Evolutionary conservation across 2,113 vertebrate species (phyloP).

Genomic region (Mus spicilegus): DNA sequence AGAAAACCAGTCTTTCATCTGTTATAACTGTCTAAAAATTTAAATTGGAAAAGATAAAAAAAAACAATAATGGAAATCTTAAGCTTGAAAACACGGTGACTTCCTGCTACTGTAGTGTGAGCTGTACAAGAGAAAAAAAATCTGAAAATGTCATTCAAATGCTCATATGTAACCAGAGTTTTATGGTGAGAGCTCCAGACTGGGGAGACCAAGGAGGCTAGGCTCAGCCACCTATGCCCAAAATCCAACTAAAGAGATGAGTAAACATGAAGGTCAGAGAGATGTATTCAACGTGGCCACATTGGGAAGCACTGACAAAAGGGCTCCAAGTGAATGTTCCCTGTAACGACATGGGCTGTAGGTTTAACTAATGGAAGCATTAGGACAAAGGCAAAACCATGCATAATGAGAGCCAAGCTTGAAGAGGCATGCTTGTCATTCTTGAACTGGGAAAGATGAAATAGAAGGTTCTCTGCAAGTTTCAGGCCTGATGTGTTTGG

Average conservation of each 20-base stretch:
- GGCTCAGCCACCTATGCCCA: not conserved
- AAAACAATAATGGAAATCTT: not conserved
- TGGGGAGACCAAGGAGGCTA: not conserved
- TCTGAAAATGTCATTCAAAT: not conserved
- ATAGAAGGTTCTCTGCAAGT: not conserved
- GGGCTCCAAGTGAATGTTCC: not conserved
- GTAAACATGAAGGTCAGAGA: not conserved
- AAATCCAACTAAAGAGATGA: not conserved
- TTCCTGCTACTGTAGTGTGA: not conserved
- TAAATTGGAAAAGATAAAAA: slow-evolving; percentile 42
- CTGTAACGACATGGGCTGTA: not conserved
- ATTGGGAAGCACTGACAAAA: not conserved
- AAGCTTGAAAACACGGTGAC: not conserved
- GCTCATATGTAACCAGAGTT: not conserved
- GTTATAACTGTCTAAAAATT: slow-evolving; percentile 37
- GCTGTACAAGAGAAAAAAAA: not conserved
- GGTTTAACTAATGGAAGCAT: not conserved
- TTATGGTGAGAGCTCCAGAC: not conserved
- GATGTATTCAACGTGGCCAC: not conserved
- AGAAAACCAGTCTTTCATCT: slow-evolving; percentile 71
- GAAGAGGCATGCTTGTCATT: not conserved
- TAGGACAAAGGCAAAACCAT: not conserved
- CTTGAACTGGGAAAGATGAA: not conserved
- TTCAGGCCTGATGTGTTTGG: not conserved
- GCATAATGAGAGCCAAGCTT: not conserved